phyloP scores from a whole-genome alignment of 2,113 vertebrate genomes.

The Nipponia nippon region DNA sequence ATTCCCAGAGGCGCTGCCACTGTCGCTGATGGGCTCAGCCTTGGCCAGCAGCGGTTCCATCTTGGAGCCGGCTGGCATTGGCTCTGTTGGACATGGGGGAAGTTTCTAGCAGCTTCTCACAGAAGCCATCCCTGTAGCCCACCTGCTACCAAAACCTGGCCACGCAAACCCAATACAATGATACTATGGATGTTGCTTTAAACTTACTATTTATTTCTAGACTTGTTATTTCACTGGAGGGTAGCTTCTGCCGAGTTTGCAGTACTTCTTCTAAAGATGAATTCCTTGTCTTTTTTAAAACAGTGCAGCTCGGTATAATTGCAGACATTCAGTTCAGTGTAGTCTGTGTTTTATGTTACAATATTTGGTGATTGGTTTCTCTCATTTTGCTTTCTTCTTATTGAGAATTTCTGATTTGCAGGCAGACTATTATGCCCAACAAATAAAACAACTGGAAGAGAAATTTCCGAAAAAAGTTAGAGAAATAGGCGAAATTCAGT shows the following conservation, averaged over 20 bases:
- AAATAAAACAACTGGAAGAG: slow-evolving; percentile 76
- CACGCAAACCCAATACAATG: too few relatives aligned
- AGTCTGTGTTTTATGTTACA: background rate
- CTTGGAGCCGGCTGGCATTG: background rate
- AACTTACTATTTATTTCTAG: background rate
- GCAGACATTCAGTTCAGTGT: background rate
- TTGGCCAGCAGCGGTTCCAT: fast-evolving
- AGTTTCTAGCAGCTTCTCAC: background rate
- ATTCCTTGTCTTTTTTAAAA: background rate
- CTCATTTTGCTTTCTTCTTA: background rate
- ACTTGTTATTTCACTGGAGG: background rate
- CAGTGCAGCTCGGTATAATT: background rate
- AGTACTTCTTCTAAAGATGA: background rate
- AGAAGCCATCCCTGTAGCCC: background rate
- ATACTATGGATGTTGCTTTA: background rate
- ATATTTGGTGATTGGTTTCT: background rate
- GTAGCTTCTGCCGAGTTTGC: background rate
- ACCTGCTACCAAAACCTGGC: background rate
- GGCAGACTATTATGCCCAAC: slow-evolving; percentile 67
- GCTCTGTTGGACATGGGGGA: background rate
- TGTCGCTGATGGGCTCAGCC: fast-evolving
- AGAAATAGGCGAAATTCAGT: slow-evolving; percentile 80
- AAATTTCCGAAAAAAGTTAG: slow-evolving; percentile 72
- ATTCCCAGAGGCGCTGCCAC: background rate
- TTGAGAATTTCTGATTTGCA: slow-evolving; percentile 39